These are phyloP conservation scores for Batillaria attramentaria DNA, from an alignment of 1,140 invertebrate species.

Conservation along the genomic window DNA sequence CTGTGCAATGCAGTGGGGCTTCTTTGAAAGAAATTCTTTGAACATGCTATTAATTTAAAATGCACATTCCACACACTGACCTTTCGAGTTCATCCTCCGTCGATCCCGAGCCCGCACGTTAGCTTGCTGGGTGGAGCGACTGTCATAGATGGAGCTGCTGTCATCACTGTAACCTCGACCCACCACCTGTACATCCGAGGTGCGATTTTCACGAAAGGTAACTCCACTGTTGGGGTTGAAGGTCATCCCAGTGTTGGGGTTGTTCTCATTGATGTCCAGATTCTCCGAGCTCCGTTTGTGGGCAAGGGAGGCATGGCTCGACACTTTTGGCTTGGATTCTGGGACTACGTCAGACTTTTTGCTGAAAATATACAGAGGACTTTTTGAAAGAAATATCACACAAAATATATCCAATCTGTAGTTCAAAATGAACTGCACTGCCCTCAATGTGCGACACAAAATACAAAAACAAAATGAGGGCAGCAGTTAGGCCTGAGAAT, in stretches of 20 bases:
- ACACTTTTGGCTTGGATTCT: constrained; percentile 47
- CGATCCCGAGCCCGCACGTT: constrained; percentile 38
- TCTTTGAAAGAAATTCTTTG: not conserved
- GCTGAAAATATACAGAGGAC: constrained; percentile 40
- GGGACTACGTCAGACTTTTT: constrained; percentile 56
- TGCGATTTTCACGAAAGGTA: constrained; percentile 66
- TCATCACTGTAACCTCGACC: constrained; percentile 69
- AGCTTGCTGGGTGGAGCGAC: constrained; percentile 1
- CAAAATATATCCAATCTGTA: too few species aligned
- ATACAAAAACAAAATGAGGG: too few species aligned
- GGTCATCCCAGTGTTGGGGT: constrained; percentile 48
- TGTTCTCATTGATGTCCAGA: constrained; percentile 46
- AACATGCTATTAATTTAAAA: not conserved
- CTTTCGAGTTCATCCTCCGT: constrained; percentile 48
- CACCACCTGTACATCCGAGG: constrained; percentile 67
- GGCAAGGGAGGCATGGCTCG: not conserved
- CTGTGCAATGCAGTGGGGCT: too few species aligned
- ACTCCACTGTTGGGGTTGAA: constrained; percentile 68
- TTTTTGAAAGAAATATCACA: not conserved
- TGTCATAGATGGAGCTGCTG: constrained; percentile 7
- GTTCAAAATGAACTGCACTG: too few species aligned
- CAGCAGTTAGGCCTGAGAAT: too few species aligned
- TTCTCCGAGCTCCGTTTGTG: constrained; percentile 38
- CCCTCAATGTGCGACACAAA: too few species aligned
- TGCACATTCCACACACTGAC: constrained; percentile 26